Conservation (phyloP, 2,797 vertebrate species). For the Paedocypris micromegethes region DNA sequence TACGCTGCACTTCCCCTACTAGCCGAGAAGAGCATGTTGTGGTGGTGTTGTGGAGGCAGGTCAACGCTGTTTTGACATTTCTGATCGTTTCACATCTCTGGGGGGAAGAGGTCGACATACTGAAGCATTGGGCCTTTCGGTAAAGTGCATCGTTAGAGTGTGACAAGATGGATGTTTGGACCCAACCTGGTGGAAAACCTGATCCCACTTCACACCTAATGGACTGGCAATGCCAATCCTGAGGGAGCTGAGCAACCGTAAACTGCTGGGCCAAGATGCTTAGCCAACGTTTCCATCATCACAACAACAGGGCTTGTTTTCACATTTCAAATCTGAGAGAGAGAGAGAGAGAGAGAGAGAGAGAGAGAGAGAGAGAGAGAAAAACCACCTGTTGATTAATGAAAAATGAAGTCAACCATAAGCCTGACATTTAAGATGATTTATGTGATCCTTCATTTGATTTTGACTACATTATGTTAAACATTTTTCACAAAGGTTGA, state of each 20-base stretch:
- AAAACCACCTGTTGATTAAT: fast-evolving
- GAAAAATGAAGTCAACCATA: too few species aligned
- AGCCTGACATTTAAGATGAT: too few species aligned
- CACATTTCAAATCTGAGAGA: neutral
- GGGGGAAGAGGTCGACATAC: slow-evolving; percentile 1
- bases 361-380: too few species aligned
- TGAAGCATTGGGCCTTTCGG: slow-evolving; percentile 8
- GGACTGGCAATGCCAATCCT: slow-evolving; percentile 53
- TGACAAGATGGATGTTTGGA: slow-evolving; percentile 62
- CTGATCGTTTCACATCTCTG: slow-evolving; percentile 12
- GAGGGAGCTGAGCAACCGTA: slow-evolving; percentile 40
- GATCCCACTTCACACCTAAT: slow-evolving; percentile 66
- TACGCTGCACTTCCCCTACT: neutral
- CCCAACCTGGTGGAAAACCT: slow-evolving; percentile 61
- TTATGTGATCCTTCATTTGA: too few species aligned
- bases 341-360: neutral
- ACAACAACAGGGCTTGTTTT: slow-evolving; percentile 35
- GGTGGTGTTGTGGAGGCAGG: slow-evolving; percentile 13
- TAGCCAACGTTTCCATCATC: slow-evolving; percentile 46
- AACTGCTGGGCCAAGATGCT: slow-evolving; percentile 26
- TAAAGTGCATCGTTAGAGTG: slow-evolving; percentile 52
- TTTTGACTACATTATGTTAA: too few species aligned
- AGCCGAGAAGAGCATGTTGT: slow-evolving; percentile 2
- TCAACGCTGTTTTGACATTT: slow-evolving; percentile 13
- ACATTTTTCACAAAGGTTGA: too few species aligned